Conservation (phyloP, 2,888 invertebrate genomes). For the Chaetogeoica ovagalla region DNA sequence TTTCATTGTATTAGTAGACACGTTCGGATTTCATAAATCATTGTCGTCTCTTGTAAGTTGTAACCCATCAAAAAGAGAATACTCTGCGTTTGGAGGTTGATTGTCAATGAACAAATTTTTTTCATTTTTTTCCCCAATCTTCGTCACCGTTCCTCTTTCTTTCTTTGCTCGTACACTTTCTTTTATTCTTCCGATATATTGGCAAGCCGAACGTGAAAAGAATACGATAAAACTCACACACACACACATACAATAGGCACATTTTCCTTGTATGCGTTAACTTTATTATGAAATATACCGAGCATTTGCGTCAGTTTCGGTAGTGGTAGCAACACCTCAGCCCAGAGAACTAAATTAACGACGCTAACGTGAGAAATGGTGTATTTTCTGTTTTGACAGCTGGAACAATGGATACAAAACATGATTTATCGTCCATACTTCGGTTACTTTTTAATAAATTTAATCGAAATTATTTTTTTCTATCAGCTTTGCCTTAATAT, state of each 20-base stretch:
- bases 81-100: neutral
- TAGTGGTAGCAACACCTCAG: neutral
- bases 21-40: slow-evolving; percentile 33
- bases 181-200: neutral
- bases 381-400: slow-evolving; percentile 44
- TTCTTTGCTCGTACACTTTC: too few relatives aligned
- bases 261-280: slow-evolving; percentile 38
- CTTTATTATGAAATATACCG: slow-evolving; percentile 44
- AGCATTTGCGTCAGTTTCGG: neutral
- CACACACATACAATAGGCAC: slow-evolving; percentile 15
- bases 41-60: neutral
- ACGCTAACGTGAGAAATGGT: slow-evolving; percentile 47
- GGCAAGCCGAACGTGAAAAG: neutral
- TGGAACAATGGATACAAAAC: slow-evolving; percentile 50
- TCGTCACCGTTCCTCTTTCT: neutral
- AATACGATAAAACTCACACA: neutral
- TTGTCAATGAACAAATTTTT: slow-evolving; percentile 2
- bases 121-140: neutral
- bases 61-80: too few relatives aligned
- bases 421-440: slow-evolving; percentile 46
- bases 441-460: slow-evolving; percentile 43
- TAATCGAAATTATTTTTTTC: slow-evolving; percentile 23
- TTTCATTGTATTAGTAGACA: neutral
- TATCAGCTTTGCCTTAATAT: too few relatives aligned
- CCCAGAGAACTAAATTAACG: slow-evolving; percentile 48